Conservation (phyloP, 2,113 vertebrate genomes). For the Diphyllodes magnificus region DNA sequence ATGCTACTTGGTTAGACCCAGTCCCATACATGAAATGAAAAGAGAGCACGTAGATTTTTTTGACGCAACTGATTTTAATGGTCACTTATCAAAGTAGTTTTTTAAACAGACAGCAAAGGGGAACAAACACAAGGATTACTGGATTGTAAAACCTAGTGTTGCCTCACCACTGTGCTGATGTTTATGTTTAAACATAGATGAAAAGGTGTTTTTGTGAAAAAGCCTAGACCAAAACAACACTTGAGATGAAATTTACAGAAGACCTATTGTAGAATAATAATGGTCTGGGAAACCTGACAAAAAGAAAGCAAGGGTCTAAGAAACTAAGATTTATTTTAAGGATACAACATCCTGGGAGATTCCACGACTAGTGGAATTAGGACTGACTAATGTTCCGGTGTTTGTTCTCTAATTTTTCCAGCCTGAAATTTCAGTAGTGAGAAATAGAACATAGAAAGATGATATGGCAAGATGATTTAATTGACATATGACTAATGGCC, state of each 20-base stretch:
- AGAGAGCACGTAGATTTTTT: neutral
- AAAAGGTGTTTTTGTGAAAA: neutral
- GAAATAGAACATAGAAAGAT: neutral
- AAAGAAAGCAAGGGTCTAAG: neutral
- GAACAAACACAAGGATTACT: neutral
- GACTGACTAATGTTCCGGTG: neutral
- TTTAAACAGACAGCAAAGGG: neutral
- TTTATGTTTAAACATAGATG: neutral
- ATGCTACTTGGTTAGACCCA: neutral
- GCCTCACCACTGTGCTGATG: neutral
- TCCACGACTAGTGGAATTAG: neutral
- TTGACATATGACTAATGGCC: slow-evolving; percentile 22
- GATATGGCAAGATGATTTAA: slow-evolving; percentile 23
- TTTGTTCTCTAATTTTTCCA: neutral
- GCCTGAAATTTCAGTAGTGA: neutral
- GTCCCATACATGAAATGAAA: neutral
- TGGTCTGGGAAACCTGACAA: neutral
- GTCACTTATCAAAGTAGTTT: neutral
- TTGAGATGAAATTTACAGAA: neutral
- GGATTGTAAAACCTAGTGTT: neutral
- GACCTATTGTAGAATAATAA: neutral
- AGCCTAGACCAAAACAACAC: neutral
- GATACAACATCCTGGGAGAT: neutral
- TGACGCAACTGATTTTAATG: neutral
- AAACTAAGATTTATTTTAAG: neutral